A percentile compares a stretch with the other conserved stretches of the same genome.
These are phyloP conservation scores for Quadroppia sp. DNA, from an alignment of 2,888 invertebrate genomes.

Conservation along the genomic window DNA sequence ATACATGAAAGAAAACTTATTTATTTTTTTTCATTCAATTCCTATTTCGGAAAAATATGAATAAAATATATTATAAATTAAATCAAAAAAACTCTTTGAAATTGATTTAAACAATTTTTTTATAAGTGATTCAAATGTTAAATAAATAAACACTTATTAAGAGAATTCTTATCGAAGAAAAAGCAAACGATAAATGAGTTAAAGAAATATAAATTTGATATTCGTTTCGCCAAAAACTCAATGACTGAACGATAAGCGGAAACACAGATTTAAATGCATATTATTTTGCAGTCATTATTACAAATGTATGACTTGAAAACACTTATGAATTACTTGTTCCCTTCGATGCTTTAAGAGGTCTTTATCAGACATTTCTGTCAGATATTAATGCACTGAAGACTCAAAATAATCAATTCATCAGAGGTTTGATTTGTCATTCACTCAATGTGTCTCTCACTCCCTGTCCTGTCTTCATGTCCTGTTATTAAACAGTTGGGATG, in stretches of 20 bases:
- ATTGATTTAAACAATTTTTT: no score
- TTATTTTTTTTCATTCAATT: no score
- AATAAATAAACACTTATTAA: no score
- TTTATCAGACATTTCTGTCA: not conserved
- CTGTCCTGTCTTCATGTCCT: not conserved
- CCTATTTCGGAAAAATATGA: no score
- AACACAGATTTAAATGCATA: not conserved
- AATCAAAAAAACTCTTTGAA: no score
- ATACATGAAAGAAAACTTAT: no score
- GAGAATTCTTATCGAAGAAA: no score
- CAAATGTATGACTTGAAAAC: not conserved
- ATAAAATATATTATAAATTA: no score
- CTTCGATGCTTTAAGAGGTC: not conserved
- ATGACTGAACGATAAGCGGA: not conserved
- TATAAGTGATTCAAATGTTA: no score
- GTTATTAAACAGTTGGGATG: not conserved
- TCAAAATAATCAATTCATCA: not conserved
- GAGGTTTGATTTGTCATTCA: not conserved
- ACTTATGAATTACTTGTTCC: not conserved
- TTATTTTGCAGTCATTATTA: not conserved
- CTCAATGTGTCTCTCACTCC: not conserved
- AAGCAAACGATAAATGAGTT: no score
- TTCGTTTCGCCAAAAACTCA: no score
- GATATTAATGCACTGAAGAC: not conserved
- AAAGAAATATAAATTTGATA: no score